Evolutionary conservation across 1,140 invertebrate genomes (phyloP).

Genomic region (Coboldia fuscipes): DNA sequence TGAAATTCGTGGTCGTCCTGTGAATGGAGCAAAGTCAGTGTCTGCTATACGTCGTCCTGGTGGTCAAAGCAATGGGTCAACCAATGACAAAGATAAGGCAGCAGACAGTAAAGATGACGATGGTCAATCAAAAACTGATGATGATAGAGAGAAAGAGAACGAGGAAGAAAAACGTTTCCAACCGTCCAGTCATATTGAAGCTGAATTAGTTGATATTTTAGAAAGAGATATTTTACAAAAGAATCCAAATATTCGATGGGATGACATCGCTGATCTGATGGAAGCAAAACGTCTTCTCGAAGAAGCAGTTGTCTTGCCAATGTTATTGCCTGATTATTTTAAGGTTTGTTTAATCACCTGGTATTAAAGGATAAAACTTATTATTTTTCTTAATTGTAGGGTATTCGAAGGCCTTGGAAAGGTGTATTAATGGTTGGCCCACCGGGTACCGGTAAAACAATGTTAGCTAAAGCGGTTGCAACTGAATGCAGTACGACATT

Average conservation of each 20-base stretch:
- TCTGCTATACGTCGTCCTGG: too few relatives aligned
- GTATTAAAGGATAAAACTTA: neutral
- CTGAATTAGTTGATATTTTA: slow-evolving; percentile 84
- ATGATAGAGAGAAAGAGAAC: slow-evolving; percentile 40
- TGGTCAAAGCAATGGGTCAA: slow-evolving; percentile 17
- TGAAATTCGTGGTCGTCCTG: too few relatives aligned
- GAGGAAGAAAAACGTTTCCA: slow-evolving; percentile 73
- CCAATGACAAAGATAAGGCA: slow-evolving; percentile 26
- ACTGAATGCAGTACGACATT: slow-evolving; percentile 99
- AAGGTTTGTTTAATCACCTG: slow-evolving; percentile 32
- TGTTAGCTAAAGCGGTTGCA: slow-evolving; percentile 97
- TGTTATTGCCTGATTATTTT: slow-evolving; percentile 98
- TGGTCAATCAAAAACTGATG: slow-evolving; percentile 21
- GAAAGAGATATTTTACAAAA: slow-evolving; percentile 96
- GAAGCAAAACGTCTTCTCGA: slow-evolving; percentile 90
- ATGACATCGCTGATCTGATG: slow-evolving; percentile 89
- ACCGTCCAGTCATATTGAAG: slow-evolving; percentile 59
- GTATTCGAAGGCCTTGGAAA: slow-evolving; percentile 60
- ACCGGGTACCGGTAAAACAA: slow-evolving; percentile 96
- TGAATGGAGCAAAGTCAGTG: too few relatives aligned
- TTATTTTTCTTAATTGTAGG: slow-evolving; percentile 26
- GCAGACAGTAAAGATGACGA: slow-evolving; percentile 29
- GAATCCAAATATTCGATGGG: slow-evolving; percentile 92
- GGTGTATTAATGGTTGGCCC: slow-evolving; percentile 95
- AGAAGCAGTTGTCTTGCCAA: slow-evolving; percentile 93